phyloP scores from a whole-genome alignment of 2,888 invertebrate species.

The Hetaerina titia region DNA sequence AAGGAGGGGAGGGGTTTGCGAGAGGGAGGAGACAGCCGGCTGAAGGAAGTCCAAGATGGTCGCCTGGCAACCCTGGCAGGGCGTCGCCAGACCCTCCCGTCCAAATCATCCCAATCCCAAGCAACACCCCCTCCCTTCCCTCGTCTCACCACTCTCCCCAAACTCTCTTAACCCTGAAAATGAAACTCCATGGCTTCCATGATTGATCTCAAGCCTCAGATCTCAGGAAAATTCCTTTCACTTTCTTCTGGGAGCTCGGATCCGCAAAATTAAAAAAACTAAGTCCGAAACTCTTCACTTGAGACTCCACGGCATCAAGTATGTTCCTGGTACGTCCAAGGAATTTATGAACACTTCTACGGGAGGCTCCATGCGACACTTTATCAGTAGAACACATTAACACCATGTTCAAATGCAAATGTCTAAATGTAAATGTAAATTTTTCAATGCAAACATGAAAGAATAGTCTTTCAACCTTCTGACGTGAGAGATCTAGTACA shows the following conservation, averaged over 20 bases:
- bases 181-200: neutral
- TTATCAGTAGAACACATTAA: no score
- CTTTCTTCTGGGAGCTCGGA: neutral
- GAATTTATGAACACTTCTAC: no score
- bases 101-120: neutral
- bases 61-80: conserved; percentile 47
- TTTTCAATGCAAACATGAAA: no score
- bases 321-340: no score
- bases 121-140: neutral
- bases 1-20: neutral
- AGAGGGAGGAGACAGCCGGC: neutral
- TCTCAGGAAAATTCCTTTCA: neutral
- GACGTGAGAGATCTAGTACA: no score
- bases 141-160: neutral
- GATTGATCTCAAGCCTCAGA: neutral
- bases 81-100: conserved; percentile 32
- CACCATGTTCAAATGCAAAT: no score
- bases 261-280: neutral
- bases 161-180: no score
- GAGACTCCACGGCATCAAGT: no score
- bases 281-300: no score
- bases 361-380: no score
- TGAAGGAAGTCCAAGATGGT: conserved; percentile 57
- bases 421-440: no score
- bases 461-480: no score